Evolutionary conservation across 2,797 vertebrate genomes (phyloP), one percentile per base, ranked within the genome.

Genomic region (Falco columbarius): DNA sequence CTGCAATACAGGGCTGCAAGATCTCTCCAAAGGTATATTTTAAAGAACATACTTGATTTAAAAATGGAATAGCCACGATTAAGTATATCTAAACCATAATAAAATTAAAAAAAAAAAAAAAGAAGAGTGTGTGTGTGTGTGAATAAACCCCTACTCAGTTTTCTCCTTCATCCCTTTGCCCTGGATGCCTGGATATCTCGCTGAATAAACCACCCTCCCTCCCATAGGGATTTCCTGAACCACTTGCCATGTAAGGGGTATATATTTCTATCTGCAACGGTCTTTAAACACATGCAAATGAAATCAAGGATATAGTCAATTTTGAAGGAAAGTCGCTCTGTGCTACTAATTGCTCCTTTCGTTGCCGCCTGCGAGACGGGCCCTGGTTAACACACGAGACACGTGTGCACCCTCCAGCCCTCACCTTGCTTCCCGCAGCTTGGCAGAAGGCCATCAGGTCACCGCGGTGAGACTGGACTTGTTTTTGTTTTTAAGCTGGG

Each of bases 231-330:
- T 79, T 93, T 93, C 89, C 86, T 72, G 63, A 86, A 75, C 65
- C 52, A 86, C 75, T 79, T 26, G 65, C 81, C 3, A 1, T 23
- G 5, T 14, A n/a, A 82, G 66, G 20, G 76, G 40, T 47, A 56
- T 56, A 4, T 34, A 82, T 67, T 91, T 65, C 92, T 90, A 46
- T 38, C 93, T 91, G 71, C 81, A 65, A 30, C 3, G 5, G 77
- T 24, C 90, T 83, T 86, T 92, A 93, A 97, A 85, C 73, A 49
- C 86, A 96, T 92, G 89, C 95, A 96, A 96, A 96, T 92, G 89
- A 94, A 91, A 96, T 94, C 93, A 92, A 86, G 91, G 90, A 58
- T 51, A 70, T 1, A 76, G 85, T 55, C 72, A 47, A 71, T 95
- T 86, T 52, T 49, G 81, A 79, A 94, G 89, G 84, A 34, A 86